phyloP scores from a whole-genome alignment of 2,888 invertebrate genomes.

The Herminia tarsipennalis region DNA sequence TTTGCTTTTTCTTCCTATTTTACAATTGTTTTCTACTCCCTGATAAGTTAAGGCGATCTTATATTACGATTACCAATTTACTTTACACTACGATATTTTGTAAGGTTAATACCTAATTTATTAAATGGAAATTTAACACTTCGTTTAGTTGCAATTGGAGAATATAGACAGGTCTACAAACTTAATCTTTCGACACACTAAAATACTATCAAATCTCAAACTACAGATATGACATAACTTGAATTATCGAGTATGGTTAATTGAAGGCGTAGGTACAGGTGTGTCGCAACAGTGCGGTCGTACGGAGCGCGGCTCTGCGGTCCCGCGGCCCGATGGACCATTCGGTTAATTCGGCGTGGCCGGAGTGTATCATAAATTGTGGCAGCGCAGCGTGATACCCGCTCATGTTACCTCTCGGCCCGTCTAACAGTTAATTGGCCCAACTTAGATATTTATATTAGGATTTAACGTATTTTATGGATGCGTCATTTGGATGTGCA shows the following conservation, averaged over 20 bases:
- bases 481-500: constrained; percentile 10
- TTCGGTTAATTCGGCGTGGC: constrained; percentile 61
- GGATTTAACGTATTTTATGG: constrained; percentile 45
- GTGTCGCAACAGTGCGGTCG: constrained; percentile 29
- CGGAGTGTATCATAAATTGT: constrained; percentile 59
- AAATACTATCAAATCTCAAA: constrained; percentile 4
- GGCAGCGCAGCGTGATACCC: constrained; percentile 71
- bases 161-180: too few species aligned
- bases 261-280: constrained; percentile 35
- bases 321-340: not conserved
- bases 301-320: not conserved
- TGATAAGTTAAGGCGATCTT: too few species aligned
- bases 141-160: too few species aligned
- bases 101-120: too few species aligned
- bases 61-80: too few species aligned
- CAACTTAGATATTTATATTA: constrained; percentile 64
- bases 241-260: constrained; percentile 50
- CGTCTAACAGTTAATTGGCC: constrained; percentile 64
- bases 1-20: too few species aligned
- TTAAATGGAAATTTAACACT: too few species aligned
- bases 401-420: constrained; percentile 54
- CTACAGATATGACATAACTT: constrained; percentile 33
- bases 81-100: too few species aligned
- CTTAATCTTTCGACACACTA: constrained; percentile 1
- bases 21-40: too few species aligned